Evolutionary conservation across 2,888 invertebrate genomes (phyloP).

Genomic region (Coleophora deauratella): DNA sequence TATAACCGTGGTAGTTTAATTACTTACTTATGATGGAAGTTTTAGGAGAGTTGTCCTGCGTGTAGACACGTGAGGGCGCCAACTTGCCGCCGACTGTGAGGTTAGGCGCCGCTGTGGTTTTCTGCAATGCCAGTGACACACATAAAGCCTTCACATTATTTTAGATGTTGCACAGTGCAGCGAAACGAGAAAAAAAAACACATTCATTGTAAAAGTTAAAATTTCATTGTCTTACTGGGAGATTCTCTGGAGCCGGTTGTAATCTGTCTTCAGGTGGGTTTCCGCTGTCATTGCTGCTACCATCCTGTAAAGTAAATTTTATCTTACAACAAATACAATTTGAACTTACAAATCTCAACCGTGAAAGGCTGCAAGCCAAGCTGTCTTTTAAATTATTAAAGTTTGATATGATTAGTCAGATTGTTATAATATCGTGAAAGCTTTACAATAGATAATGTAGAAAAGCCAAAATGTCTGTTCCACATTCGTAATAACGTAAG

Average conservation of each 20-base stretch:
- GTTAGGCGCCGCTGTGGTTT: constrained; percentile 33
- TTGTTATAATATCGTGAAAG: too few relatives aligned
- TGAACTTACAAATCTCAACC: too few relatives aligned
- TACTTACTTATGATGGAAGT: constrained; percentile 47
- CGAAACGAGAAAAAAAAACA: too few relatives aligned
- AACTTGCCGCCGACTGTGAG: constrained; percentile 44
- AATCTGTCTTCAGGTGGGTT: constrained; percentile 23
- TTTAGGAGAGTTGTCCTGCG: constrained; percentile 29
- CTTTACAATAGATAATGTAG: too few relatives aligned
- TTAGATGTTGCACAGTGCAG: too few relatives aligned
- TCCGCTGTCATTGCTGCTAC: constrained; percentile 17
- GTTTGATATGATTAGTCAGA: too few relatives aligned
- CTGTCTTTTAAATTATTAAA: too few relatives aligned
- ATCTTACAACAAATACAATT: not conserved
- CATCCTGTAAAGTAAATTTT: constrained; percentile 21
- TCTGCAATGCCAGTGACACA: constrained; percentile 41
- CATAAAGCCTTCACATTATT: not conserved
- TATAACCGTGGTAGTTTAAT: too few relatives aligned
- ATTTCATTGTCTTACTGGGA: constrained; percentile 35
- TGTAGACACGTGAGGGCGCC: constrained; percentile 27
- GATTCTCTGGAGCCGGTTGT: constrained; percentile 27
- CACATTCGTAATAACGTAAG: too few relatives aligned
- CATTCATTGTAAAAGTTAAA: not conserved
- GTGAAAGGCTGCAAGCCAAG: too few relatives aligned
- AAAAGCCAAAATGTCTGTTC: too few relatives aligned